phyloP scores from a whole-genome alignment of 1,140 invertebrate genomes.

The Saccostrea glomerata region DNA sequence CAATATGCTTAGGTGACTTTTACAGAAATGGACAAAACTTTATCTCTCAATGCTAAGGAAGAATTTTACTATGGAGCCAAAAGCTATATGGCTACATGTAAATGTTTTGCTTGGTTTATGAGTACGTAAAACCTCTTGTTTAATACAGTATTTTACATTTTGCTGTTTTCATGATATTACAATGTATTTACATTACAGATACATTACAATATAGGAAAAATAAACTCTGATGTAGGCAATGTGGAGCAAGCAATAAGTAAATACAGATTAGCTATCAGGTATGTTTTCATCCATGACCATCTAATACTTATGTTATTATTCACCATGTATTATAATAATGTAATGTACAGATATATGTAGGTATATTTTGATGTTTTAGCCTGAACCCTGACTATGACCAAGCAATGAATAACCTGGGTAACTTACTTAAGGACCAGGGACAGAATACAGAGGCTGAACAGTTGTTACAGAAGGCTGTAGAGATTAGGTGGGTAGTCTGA shows the following conservation, averaged over 20 bases:
- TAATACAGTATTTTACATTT: not conserved
- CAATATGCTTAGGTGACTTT: not conserved
- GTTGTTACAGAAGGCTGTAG: constrained; percentile 87
- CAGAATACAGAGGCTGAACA: constrained; percentile 87
- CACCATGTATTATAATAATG: not conserved
- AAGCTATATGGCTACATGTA: too few species aligned
- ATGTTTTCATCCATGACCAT: constrained; percentile 57
- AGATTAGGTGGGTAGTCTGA: constrained; percentile 85
- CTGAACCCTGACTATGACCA: constrained; percentile 95
- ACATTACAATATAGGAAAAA: constrained; percentile 96
- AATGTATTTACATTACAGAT: too few species aligned
- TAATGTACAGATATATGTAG: not conserved
- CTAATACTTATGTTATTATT: not conserved
- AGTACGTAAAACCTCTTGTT: not conserved
- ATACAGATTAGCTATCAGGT: constrained; percentile 89
- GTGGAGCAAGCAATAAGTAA: constrained; percentile 85
- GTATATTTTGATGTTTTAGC: constrained; percentile 76
- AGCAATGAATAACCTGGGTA: constrained; percentile 98
- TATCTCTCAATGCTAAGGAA: constrained; percentile 89
- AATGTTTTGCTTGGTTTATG: too few species aligned
- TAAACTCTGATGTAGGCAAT: constrained; percentile 88
- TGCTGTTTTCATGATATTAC: too few species aligned
- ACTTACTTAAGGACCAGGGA: constrained; percentile 90
- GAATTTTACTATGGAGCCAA: not conserved
- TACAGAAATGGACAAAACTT: constrained; percentile 69